Evolutionary conservation across 2,797 vertebrate genomes (phyloP).

Genomic region (Peromyscus attwateri): DNA sequence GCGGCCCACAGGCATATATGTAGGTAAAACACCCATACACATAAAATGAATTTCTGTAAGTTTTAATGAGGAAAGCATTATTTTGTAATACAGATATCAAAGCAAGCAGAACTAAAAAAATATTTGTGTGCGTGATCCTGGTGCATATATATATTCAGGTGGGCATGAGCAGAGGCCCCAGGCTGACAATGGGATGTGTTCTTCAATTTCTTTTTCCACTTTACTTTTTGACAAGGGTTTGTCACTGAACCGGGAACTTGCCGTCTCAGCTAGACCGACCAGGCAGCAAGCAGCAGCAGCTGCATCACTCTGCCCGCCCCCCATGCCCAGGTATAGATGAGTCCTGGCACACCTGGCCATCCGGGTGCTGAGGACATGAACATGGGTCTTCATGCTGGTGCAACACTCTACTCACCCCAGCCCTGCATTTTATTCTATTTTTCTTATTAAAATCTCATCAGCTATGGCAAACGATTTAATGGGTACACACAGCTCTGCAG

Average conservation of each 20-base stretch:
- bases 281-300: neutral
- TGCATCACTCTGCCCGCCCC: neutral
- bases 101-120: neutral
- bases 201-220: neutral
- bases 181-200: neutral
- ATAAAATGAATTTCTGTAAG: neutral
- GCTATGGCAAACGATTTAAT: neutral
- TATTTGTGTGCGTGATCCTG: neutral
- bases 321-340: neutral
- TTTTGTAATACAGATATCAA: constrained; percentile 20
- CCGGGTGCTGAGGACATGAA: neutral
- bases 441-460: constrained; percentile 34
- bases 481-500: neutral
- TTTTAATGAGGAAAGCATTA: neutral
- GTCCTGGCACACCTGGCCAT: neutral
- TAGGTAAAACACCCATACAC: neutral
- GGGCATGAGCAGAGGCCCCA: neutral
- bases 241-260: neutral
- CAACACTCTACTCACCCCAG: neutral
- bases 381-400: no score
- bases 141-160: no score
- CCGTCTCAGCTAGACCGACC: neutral
- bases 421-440: neutral
- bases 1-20: no score
- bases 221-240: neutral